Evolutionary conservation across 2,113 vertebrate species (phyloP), one percentile per base, ranked within the genome.

Genomic region (Carassius gibelio): DNA sequence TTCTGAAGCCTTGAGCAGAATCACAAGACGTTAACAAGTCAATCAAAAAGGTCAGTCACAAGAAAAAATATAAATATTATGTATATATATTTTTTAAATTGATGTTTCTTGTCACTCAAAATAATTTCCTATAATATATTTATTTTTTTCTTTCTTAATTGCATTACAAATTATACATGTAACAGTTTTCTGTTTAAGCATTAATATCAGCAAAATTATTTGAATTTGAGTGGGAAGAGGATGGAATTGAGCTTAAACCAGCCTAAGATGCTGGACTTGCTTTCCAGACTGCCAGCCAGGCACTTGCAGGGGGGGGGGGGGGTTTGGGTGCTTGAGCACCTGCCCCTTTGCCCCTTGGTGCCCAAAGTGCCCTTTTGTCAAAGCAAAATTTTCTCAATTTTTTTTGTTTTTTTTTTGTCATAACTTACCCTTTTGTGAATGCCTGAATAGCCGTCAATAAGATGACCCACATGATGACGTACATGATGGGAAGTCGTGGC

Each of bases 1-100:
- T 71, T 42, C 59, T 61, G 69, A 34, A 78, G 48, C 8, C 19
- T 17, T 55, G 23, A 82, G 48, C n/a, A 72, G 13, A 83, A 83
- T 57, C 52, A 26, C 4, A 26, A 42, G 7, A 7, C 75, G 55
- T 38, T 26, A 64, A 5, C 38, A 75, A 77, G 52, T 8, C 17
- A 59, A 77, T 52, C 14, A 52, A 52, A 36, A 34, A 59, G 26
- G 15, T 36, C 75, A 36, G 26, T 36, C 8, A 77, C 34, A 30
- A 50, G 23, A 52, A 52, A 52, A 75, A 76, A 2, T 57, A n/a
- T n/a, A n/a, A n/a, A n/a, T n/a, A n/a, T n/a, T n/a, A n/a, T n/a
- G n/a, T n/a, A n/a, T n/a, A n/a, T n/a, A n/a, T n/a, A n/a, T n/a
- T n/a, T n/a, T n/a, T n/a, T n/a, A n/a, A n/a, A n/a, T n/a, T n/a